Evolutionary conservation across 2,113 vertebrate genomes (phyloP), one percentile per base, ranked within the genome.

Genomic region (Anarhynchus alexandrinus): DNA sequence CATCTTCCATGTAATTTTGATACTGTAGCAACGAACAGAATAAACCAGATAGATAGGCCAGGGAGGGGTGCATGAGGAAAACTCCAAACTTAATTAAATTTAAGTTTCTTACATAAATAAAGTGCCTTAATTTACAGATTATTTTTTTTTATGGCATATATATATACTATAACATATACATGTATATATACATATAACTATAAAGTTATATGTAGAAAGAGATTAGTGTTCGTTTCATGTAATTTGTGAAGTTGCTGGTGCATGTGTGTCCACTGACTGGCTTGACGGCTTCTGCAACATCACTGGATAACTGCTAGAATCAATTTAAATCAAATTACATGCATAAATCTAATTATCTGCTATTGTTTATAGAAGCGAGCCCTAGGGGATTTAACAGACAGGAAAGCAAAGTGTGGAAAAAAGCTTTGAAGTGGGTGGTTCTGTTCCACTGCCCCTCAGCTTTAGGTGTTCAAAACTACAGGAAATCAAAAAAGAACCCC

Each of bases 251-350:
- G 51, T 71, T 96, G 42, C n/a, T 47, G 27, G 9, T 23, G 32
- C 45, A 57, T 57, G 26, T 32, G 12, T 71, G n/a, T 82, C 51
- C 81, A 67, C 65, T 85, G 51, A 71, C 49, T 43, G 71, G 22
- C 58, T 81, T 43, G 12, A 51, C 1, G 0, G 57, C 67, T 74
- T 78, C 79, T 59, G 42, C 40, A 79, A 16, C 59, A 55, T 72
- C 61, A 59, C 82, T 90, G 62, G 43, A 73, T 91, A 92, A 74
- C 36, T 36, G 26, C 81, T 94, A 93, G 52, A 94, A 93, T 95
- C 88, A 73, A 86, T 94, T 95, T 94, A 96, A 97, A 96, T 96
- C 78, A 86, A 97, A 96, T 96, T 90, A 96, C 58, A 91, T 69
- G 61, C 80, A 91, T 92, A 97, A 97, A 97, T 93, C 61, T 92